Evolutionary conservation across 1,140 invertebrate species (phyloP).

Genomic region (Pollicipes pollicipes): DNA sequence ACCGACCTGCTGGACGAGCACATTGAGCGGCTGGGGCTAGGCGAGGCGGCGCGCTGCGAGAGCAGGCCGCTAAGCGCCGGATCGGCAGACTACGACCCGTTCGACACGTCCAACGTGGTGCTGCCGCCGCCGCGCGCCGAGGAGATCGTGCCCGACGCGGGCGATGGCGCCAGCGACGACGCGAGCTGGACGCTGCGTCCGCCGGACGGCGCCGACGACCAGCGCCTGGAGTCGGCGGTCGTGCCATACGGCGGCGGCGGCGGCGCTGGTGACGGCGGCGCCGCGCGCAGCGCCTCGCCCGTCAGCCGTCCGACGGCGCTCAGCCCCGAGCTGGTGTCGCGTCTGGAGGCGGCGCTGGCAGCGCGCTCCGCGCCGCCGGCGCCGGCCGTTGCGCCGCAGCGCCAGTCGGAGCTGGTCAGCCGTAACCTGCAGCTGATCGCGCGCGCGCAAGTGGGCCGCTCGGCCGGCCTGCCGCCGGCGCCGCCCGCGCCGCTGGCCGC

Average conservation of each 20-base stretch:
- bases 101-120: background rate
- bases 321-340: background rate
- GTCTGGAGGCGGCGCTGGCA: background rate
- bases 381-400: background rate
- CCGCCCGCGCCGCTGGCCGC: constrained; percentile 3
- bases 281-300: too few relatives aligned
- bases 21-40: background rate
- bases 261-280: too few relatives aligned
- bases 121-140: background rate
- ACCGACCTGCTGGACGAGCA: background rate
- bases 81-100: background rate
- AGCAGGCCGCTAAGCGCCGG: background rate
- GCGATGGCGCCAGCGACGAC: too few relatives aligned
- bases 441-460: constrained; percentile 12
- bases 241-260: too few relatives aligned
- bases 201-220: too few relatives aligned
- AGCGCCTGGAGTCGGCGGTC: too few relatives aligned
- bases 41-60: too few relatives aligned
- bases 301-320: background rate
- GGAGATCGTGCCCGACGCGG: background rate
- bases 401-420: constrained; percentile 5
- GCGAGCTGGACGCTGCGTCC: too few relatives aligned
- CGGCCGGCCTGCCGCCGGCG: constrained; percentile 9
- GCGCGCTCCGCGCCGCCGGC: too few relatives aligned
- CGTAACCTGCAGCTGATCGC: constrained; percentile 21